Conservation (phyloP, 64 coral and sea anemone genomes). For the Dendronephthya gigantea region DNA sequence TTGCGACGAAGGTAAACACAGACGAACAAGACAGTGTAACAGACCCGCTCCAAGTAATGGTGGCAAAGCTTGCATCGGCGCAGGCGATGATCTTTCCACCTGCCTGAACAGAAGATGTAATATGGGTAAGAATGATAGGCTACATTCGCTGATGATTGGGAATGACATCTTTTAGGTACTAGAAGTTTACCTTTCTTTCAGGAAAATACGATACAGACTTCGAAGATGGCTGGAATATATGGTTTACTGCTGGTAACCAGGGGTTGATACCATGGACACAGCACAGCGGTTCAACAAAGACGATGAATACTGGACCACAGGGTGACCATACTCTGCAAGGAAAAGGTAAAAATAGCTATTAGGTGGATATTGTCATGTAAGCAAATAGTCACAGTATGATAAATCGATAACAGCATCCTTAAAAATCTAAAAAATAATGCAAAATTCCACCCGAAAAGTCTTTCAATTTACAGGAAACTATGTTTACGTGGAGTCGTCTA, state of each 20-base stretch:
- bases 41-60: conserved; percentile 23
- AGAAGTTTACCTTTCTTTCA: too few species aligned
- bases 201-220: conserved; percentile 41
- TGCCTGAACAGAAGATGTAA: conserved; percentile 27
- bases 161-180: too few species aligned
- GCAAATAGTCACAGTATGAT: too few species aligned
- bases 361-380: too few species aligned
- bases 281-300: background rate
- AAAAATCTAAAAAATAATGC: too few species aligned
- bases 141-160: too few species aligned
- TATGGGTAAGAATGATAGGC: conserved; percentile 2
- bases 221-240: conserved; percentile 35
- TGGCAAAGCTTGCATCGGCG: conserved; percentile 29
- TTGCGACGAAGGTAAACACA: conserved; percentile 31
- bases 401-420: too few species aligned
- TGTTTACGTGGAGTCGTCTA: conserved; percentile 40
- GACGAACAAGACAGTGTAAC: conserved; percentile 19
- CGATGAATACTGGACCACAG: conserved; percentile 32
- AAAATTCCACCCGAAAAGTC: too few species aligned
- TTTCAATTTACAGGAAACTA: conserved; percentile 35
- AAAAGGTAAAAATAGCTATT: too few species aligned
- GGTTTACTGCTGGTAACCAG: background rate
- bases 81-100: background rate
- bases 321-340: conserved; percentile 36
- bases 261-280: background rate